phyloP scores from a whole-genome alignment of 2,797 vertebrate genomes.

The Sylvilagus floridanus region DNA sequence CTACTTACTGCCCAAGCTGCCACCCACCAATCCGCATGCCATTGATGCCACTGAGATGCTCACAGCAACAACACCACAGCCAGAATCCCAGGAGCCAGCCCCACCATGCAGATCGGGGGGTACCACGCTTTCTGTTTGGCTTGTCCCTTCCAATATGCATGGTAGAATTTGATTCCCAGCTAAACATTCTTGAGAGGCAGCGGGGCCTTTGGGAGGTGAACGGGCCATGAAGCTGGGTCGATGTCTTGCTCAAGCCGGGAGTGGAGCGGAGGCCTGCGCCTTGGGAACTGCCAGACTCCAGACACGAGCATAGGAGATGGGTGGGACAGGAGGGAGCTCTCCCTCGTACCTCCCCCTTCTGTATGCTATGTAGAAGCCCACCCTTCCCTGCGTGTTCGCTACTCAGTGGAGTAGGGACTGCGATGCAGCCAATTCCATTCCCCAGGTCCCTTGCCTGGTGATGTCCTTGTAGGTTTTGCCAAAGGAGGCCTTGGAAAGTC shows the following conservation, averaged over 20 bases:
- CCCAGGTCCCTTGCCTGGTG: not conserved
- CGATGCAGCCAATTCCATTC: not conserved
- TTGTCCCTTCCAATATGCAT: too few relatives aligned
- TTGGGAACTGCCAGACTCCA: too few relatives aligned
- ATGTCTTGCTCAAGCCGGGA: too few relatives aligned
- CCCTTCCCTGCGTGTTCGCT: not conserved
- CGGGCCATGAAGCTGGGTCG: too few relatives aligned
- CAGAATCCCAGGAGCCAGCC: not conserved
- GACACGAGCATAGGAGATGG: not conserved
- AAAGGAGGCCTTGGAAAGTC: not conserved
- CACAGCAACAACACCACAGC: not conserved
- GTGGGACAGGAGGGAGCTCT: not conserved
- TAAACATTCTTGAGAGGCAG: too few relatives aligned
- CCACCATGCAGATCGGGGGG: not conserved
- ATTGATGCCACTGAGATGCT: accelerated
- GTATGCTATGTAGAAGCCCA: too few relatives aligned
- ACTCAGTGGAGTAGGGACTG: not conserved
- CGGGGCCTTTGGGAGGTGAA: too few relatives aligned
- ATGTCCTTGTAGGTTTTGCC: not conserved
- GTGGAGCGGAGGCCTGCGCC: too few relatives aligned
- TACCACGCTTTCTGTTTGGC: too few relatives aligned
- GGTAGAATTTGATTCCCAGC: too few relatives aligned
- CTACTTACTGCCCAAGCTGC: not conserved
- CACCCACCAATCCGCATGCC: not conserved
- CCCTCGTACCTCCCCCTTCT: too few relatives aligned